Conservation (phyloP, 2,797 vertebrate genomes). For the Clangula hyemalis region DNA sequence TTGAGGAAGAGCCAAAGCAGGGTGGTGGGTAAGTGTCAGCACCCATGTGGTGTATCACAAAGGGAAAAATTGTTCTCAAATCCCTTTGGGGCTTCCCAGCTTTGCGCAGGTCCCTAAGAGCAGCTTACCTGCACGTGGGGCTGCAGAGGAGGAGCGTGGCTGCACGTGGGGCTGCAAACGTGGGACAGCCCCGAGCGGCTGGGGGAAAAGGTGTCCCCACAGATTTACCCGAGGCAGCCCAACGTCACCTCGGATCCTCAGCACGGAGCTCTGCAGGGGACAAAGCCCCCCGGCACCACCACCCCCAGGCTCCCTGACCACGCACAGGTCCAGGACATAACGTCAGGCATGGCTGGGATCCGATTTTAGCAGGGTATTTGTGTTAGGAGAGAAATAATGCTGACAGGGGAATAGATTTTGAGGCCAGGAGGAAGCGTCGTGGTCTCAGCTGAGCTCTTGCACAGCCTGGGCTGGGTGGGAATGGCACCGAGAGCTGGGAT, state of each 20-base stretch:
- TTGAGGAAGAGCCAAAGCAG: fast-evolving
- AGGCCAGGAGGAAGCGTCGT: neutral
- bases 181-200: fast-evolving
- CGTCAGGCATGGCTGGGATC: neutral
- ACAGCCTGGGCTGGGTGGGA: neutral
- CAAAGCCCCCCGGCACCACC: neutral
- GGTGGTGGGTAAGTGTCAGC: neutral
- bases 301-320: neutral
- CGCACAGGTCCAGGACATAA: neutral
- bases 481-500: neutral
- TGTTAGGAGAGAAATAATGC: neutral
- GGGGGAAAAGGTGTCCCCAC: neutral
- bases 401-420: neutral
- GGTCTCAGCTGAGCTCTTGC: neutral
- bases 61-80: neutral
- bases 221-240: fast-evolving
- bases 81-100: neutral
- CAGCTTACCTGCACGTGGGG: fast-evolving
- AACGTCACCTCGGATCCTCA: neutral
- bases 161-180: fast-evolving
- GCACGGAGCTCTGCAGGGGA: neutral
- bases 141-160: neutral
- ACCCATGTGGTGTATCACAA: neutral
- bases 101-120: neutral
- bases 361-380: neutral